Conservation (phyloP, 1,140 invertebrate genomes). For the Pseudomyrmex gracilis region DNA sequence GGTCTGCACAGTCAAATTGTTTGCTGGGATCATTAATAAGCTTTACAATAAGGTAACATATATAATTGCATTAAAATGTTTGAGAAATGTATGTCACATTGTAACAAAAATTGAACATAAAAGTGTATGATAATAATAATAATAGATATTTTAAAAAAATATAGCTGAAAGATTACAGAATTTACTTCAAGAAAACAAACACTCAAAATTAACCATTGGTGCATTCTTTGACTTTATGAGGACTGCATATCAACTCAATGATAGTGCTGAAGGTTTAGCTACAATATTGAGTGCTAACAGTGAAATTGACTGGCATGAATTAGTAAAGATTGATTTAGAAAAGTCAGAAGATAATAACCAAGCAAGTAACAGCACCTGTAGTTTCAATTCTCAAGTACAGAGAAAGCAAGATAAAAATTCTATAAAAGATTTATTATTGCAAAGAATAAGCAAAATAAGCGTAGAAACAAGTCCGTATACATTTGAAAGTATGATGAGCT, state of each 20-base stretch:
- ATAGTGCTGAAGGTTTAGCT: constrained; percentile 87
- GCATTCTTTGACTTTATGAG: constrained; percentile 91
- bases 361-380: neutral
- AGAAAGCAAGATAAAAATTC: neutral
- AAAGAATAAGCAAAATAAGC: constrained; percentile 8
- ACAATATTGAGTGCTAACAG: constrained; percentile 85
- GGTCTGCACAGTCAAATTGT: too few species aligned
- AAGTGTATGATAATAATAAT: constrained; percentile 18
- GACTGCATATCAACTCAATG: constrained; percentile 89
- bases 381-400: constrained; percentile 24
- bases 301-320: constrained; percentile 88
- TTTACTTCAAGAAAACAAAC: constrained; percentile 56
- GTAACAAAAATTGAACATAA: neutral
- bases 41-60: neutral
- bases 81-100: neutral
- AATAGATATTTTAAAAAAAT: constrained; percentile 40
- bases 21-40: constrained; percentile 34
- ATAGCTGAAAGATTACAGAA: constrained; percentile 52
- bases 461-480: neutral
- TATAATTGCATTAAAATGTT: constrained; percentile 13
- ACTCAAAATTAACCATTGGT: constrained; percentile 86
- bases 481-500: neutral
- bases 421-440: neutral
- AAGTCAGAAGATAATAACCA: constrained; percentile 23
- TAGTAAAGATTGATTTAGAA: constrained; percentile 83